Evolutionary conservation across 53 echinoderm and acorn worm species (phyloP), one percentile per base, ranked within the genome.

Genomic region (Zoroaster sp.): DNA sequence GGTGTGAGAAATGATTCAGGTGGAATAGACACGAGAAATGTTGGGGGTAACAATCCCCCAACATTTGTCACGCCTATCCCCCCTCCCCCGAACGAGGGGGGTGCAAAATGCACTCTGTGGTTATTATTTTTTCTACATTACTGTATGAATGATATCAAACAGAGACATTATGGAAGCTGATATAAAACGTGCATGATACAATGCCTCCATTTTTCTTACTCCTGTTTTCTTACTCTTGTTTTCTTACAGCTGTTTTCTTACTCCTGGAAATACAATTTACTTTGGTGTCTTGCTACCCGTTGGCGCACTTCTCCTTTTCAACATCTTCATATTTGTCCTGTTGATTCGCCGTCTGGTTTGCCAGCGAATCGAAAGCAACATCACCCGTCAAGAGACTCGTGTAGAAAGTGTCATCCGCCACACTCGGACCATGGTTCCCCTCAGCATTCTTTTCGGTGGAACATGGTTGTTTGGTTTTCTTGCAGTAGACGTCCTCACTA

Each of bases 381-480:
- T 9, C 34, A 86, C 72, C 4, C 72, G 86, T 40, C 37, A 35
- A 8, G 53, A 86, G 73, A 52, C 52, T 1, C 72, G 12, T 15
- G 28, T 21, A 34, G 72, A 86, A 0, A 28, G 28, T 1, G 73
- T 47, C 72, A 12, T 73, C 25, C 73, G 49, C 35, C 86, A 86
- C 35, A 72, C 72, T 67, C 66, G 67, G 20, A 25, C 42, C 43
- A 82, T 82, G 66, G 32, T 88, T 0, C 82, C 90, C 15, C 85
- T 96, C 67, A 92, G 89, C 36, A 42, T 94, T 0, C 90, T 96
- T 15, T 87, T 92, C 13, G 96, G 96, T 28, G 80, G 80, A 0
- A 94, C 96, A 3, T 96, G 96, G 96, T 23, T 94, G 11, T 71
- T 96, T 42, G 96, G 96, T 18, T 94, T 96, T 73, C 82, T 96